Conservation (phyloP, 1,140 invertebrate genomes). For the Oedothorax gibbosus region DNA sequence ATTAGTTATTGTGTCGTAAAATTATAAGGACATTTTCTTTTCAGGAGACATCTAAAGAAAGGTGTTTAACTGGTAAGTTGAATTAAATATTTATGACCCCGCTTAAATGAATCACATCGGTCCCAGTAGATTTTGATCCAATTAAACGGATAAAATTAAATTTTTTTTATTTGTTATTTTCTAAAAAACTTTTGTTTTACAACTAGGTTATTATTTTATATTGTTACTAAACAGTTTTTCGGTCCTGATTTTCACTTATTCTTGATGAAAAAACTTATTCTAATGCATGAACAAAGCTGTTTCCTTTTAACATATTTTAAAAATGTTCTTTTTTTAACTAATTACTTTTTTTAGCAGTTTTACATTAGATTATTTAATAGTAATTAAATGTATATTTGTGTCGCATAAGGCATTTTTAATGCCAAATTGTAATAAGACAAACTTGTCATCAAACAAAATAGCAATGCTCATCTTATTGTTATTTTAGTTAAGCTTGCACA, state of each 20-base stretch:
- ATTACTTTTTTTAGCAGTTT: neutral
- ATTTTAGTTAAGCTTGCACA: conserved; percentile 29
- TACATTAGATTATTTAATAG: neutral
- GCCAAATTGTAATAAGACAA: no score
- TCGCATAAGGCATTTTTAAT: neutral
- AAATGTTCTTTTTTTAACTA: neutral
- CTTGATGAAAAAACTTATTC: no score
- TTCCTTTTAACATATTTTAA: neutral
- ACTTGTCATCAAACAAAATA: neutral
- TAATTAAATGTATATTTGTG: neutral
- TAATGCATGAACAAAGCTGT: neutral
- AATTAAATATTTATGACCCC: neutral
- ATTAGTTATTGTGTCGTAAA: no score
- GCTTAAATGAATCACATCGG: neutral
- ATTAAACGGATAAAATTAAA: neutral
- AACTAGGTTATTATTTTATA: neutral
- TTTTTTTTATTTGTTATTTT: neutral
- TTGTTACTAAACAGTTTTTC: neutral
- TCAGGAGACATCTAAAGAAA: conserved; percentile 47
- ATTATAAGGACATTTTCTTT: neutral
- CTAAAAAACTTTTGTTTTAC: neutral
- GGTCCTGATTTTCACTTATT: neutral
- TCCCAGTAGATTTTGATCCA: neutral
- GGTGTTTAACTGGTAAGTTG: conserved; percentile 26
- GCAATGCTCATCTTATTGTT: neutral